Conservation (phyloP, 1,140 invertebrate genomes). For the Neodiprion lecontei region DNA sequence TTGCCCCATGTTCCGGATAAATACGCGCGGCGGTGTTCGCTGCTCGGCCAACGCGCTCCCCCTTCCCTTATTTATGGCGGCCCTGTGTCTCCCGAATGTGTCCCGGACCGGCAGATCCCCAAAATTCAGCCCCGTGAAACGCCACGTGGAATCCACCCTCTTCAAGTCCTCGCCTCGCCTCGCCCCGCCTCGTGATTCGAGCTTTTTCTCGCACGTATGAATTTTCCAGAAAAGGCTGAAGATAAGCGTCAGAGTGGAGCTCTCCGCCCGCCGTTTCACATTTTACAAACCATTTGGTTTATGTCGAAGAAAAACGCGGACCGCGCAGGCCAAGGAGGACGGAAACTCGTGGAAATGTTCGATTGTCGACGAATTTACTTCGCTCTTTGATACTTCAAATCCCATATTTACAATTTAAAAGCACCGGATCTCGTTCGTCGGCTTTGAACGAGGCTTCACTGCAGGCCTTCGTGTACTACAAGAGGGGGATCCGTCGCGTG, state of each 20-base stretch:
- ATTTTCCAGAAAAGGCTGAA: slow-evolving; percentile 1
- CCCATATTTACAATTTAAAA: no score
- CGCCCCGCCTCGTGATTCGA: not conserved
- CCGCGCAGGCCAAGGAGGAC: no score
- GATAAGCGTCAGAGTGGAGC: not conserved
- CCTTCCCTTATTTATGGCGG: slow-evolving; percentile 39
- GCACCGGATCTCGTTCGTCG: no score
- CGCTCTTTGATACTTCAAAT: no score
- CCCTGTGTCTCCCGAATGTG: slow-evolving; percentile 22
- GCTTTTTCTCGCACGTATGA: slow-evolving; percentile 9
- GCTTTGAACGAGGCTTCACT: no score
- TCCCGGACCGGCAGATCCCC: slow-evolving; percentile 8
- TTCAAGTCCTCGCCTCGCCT: not conserved
- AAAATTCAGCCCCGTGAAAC: not conserved
- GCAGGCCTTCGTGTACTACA: no score
- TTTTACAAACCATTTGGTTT: not conserved
- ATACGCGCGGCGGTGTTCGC: not conserved
- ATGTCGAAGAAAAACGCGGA: not conserved
- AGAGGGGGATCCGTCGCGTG: not conserved
- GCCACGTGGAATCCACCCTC: not conserved
- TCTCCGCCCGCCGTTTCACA: not conserved
- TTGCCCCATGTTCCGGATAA: slow-evolving; percentile 3
- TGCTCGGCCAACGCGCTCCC: slow-evolving; percentile 23
- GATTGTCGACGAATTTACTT: no score
- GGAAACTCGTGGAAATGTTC: no score